phyloP scores from a whole-genome alignment of 2,888 invertebrate genomes.

The Coecobrya sp. region DNA sequence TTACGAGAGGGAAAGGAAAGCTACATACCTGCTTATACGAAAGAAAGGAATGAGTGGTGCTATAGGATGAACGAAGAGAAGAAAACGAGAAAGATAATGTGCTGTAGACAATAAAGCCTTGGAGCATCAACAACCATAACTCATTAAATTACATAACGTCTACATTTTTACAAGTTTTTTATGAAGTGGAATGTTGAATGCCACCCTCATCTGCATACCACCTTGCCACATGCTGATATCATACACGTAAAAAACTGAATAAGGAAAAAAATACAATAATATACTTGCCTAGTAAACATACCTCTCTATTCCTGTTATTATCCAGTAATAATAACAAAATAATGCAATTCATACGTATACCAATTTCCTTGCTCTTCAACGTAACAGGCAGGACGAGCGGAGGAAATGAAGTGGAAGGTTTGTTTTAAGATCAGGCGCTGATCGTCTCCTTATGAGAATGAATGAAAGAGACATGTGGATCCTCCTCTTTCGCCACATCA shows the following conservation, averaged over 20 bases:
- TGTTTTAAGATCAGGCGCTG: constrained; percentile 61
- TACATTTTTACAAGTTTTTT: constrained; percentile 82
- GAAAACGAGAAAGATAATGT: constrained; percentile 49
- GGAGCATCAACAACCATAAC: constrained; percentile 80
- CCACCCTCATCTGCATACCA: constrained; percentile 82
- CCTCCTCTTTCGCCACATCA: constrained; percentile 79
- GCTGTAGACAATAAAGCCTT: constrained; percentile 76
- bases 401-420: constrained; percentile 68
- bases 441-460: constrained; percentile 77
- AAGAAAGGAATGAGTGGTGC: constrained; percentile 7
- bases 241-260: constrained; percentile 47
- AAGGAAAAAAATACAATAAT: constrained; percentile 49
- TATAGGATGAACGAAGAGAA: neutral
- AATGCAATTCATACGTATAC: neutral
- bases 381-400: neutral
- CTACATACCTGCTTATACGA: neutral
- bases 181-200: constrained; percentile 81
- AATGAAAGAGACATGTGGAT: constrained; percentile 79
- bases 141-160: constrained; percentile 81
- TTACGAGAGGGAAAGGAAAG: neutral
- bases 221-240: constrained; percentile 79
- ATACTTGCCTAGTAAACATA: neutral
- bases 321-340: neutral
- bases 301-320: neutral
- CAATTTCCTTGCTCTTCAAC: neutral